phyloP scores from a whole-genome alignment of 2,797 vertebrate genomes.

The Trichosurus vulpecula region DNA sequence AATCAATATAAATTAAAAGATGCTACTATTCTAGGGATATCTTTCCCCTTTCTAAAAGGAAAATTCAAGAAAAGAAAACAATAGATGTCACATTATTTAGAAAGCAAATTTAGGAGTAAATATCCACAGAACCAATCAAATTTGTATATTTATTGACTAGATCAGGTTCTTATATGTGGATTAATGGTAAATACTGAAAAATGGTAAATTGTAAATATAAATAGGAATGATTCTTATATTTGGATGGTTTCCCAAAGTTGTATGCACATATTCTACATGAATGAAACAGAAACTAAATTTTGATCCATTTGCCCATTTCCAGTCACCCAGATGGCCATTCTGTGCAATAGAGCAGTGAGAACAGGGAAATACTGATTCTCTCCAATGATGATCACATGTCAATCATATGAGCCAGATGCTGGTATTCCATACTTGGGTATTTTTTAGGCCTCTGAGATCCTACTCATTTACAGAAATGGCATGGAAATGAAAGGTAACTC shows the following conservation, averaged over 20 bases:
- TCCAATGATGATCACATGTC: background rate
- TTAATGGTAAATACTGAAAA: background rate
- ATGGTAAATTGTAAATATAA: background rate
- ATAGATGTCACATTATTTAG: background rate
- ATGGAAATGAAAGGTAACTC: background rate
- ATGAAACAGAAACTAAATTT: background rate
- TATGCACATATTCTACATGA: background rate
- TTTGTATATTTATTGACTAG: background rate
- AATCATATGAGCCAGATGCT: background rate
- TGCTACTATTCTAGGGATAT: background rate
- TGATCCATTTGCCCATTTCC: conserved; percentile 25
- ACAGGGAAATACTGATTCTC: background rate
- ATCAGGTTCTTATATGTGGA: background rate
- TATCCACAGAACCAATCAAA: background rate
- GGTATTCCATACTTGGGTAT: background rate
- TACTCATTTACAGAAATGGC: background rate
- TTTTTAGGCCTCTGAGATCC: background rate
- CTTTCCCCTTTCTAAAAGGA: background rate
- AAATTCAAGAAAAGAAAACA: background rate
- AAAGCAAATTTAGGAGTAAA: background rate
- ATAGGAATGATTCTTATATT: background rate
- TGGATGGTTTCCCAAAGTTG: background rate
- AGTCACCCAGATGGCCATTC: conserved; percentile 8
- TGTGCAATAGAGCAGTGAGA: background rate
- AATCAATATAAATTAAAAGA: background rate